A percentile compares a stretch with the other conserved stretches of the same genome.
These are phyloP conservation scores for Ectropis grisescens DNA, from an alignment of 1,140 invertebrate species.

Conservation along the genomic window DNA sequence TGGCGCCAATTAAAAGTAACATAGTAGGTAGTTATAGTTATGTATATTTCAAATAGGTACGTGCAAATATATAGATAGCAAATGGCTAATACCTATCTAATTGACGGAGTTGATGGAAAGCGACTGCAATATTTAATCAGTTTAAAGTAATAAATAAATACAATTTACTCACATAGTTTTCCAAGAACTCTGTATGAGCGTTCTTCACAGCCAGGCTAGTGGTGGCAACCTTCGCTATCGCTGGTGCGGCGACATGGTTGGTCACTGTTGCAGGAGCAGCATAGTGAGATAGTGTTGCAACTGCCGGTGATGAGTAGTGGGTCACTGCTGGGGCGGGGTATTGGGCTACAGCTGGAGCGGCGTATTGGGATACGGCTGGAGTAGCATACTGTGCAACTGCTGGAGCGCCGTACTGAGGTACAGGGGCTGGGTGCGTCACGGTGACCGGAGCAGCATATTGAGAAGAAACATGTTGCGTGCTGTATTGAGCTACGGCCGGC, in stretches of 20 bases:
- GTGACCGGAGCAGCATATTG: slow-evolving; percentile 14
- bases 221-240: slow-evolving; percentile 9
- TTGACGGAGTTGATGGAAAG: no score
- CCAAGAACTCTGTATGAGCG: slow-evolving; percentile 69
- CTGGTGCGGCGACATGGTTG: slow-evolving; percentile 13
- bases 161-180: slow-evolving; percentile 73
- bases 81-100: no score
- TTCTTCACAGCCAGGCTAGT: slow-evolving; percentile 52
- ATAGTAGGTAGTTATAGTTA: no score
- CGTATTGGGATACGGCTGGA: slow-evolving; percentile 10
- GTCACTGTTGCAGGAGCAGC: slow-evolving; percentile 10
- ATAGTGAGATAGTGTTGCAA: slow-evolving; percentile 15
- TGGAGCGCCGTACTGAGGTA: slow-evolving; percentile 7
- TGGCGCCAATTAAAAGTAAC: no score
- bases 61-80: no score
- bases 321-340: slow-evolving; percentile 20
- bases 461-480: not conserved
- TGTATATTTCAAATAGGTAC: no score
- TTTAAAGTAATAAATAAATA: no score
- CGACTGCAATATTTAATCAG: no score
- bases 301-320: slow-evolving; percentile 18
- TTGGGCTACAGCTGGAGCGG: slow-evolving; percentile 18
- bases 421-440: slow-evolving; percentile 16
- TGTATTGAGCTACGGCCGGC: slow-evolving; percentile 1
- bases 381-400: slow-evolving; percentile 24